A percentile compares a stretch with the other conserved stretches of the same genome.
Conservation (phyloP, 2,113 vertebrate species). For the Ramphastos sulfuratus region DNA sequence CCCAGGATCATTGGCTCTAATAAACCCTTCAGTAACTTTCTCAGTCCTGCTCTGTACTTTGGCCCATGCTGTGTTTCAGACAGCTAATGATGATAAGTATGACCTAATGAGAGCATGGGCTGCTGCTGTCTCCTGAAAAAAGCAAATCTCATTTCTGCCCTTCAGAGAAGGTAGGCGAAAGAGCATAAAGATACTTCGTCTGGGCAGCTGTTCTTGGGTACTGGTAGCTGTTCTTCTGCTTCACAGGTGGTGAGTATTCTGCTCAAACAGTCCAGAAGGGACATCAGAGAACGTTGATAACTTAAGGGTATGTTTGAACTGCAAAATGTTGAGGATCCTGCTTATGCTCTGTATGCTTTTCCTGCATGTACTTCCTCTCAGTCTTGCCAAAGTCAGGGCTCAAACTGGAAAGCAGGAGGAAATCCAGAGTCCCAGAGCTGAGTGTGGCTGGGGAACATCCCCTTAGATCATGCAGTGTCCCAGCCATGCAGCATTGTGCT, state of each 20-base stretch:
- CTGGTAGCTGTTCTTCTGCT: background rate
- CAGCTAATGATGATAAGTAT: conserved; percentile 14
- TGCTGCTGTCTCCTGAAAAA: background rate
- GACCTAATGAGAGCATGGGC: conserved; percentile 23
- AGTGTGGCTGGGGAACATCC: background rate
- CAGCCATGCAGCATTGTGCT: background rate
- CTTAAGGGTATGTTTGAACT: background rate
- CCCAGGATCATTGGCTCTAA: background rate
- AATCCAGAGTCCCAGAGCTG: background rate
- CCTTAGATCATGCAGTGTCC: background rate
- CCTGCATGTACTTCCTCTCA: background rate
- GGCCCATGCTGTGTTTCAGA: conserved; percentile 31
- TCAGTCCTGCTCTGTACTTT: background rate
- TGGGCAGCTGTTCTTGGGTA: accelerated
- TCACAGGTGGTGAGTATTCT: background rate
- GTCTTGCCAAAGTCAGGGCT: background rate
- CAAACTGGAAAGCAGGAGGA: background rate
- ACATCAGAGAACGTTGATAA: background rate
- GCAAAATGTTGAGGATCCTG: background rate
- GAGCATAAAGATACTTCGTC: background rate
- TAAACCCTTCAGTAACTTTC: conserved; percentile 22
- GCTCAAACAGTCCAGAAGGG: background rate
- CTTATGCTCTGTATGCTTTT: background rate
- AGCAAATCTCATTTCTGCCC: background rate
- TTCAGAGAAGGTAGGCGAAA: background rate